Percentiles rank a stretch among this genome's conserved stretches.
Evolutionary conservation across 2,113 vertebrate species (phyloP).

Genomic region (Sakesphorus luctuosus): DNA sequence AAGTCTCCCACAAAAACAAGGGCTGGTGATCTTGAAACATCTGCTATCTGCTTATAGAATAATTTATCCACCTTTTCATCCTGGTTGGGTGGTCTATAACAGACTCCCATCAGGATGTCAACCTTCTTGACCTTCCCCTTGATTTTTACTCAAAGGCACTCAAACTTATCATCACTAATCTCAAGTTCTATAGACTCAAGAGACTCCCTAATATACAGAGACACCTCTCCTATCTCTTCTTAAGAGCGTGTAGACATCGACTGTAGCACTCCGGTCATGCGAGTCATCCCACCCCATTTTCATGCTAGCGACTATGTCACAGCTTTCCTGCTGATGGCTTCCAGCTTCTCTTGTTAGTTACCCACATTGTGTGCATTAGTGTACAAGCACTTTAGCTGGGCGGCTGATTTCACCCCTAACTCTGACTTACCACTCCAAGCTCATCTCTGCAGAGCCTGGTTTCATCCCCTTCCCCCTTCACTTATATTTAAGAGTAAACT

Average conservation of each 20-base stretch:
- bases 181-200: background rate
- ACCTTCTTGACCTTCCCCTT: background rate
- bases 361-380: background rate
- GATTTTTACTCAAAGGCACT: background rate
- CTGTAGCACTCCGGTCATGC: background rate
- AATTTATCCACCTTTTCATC: background rate
- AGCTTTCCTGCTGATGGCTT: background rate
- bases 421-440: background rate
- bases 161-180: background rate
- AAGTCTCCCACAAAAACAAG: background rate
- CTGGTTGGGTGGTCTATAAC: background rate
- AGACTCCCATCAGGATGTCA: background rate
- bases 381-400: background rate
- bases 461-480: background rate
- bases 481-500: background rate
- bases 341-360: background rate
- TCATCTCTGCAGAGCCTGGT: background rate
- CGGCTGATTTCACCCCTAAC: background rate
- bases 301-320: background rate
- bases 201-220: background rate
- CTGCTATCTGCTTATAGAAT: background rate
- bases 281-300: background rate
- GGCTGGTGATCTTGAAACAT: background rate
- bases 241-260: background rate
- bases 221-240: background rate